phyloP scores from a whole-genome alignment of 1,140 invertebrate species.

The Nilaparvata lugens region DNA sequence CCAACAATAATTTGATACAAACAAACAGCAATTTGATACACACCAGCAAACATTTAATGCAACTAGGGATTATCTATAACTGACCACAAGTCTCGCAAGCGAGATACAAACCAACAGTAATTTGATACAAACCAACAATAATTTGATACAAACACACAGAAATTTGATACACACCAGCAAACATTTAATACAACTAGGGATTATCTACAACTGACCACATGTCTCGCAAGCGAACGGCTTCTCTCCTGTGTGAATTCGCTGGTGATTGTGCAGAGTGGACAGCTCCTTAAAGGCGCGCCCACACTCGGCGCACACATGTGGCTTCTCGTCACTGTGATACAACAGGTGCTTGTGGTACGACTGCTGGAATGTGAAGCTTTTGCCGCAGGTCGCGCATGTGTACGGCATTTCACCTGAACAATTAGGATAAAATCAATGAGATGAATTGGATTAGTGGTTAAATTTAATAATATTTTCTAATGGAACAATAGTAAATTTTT shows the following conservation, averaged over 20 bases:
- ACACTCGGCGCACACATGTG: constrained; percentile 67
- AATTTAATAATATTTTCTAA: too few species aligned
- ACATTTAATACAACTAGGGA: constrained; percentile 24
- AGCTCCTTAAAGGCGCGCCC: constrained; percentile 77
- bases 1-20: constrained; percentile 26
- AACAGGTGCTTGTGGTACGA: constrained; percentile 84
- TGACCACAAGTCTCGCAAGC: constrained; percentile 82
- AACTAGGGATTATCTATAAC: constrained; percentile 23
- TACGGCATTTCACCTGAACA: constrained; percentile 75
- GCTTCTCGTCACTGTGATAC: constrained; percentile 70
- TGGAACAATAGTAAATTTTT: constrained; percentile 15
- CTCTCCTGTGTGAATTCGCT: constrained; percentile 80
- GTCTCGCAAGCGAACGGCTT: constrained; percentile 86
- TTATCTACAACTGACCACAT: constrained; percentile 53
- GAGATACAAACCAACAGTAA: too few species aligned
- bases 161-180: constrained; percentile 17
- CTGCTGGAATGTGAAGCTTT: constrained; percentile 84
- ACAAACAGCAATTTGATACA: neutral
- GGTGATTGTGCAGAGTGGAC: constrained; percentile 82
- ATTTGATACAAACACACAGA: constrained; percentile 22
- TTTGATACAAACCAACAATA: constrained; percentile 21
- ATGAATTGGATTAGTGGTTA: too few species aligned
- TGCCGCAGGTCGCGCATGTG: constrained; percentile 71
- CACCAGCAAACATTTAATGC: neutral
- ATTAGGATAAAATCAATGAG: constrained; percentile 27